Evolutionary conservation across 2,888 invertebrate species (phyloP).

Genomic region (Hylaea fasciaria): DNA sequence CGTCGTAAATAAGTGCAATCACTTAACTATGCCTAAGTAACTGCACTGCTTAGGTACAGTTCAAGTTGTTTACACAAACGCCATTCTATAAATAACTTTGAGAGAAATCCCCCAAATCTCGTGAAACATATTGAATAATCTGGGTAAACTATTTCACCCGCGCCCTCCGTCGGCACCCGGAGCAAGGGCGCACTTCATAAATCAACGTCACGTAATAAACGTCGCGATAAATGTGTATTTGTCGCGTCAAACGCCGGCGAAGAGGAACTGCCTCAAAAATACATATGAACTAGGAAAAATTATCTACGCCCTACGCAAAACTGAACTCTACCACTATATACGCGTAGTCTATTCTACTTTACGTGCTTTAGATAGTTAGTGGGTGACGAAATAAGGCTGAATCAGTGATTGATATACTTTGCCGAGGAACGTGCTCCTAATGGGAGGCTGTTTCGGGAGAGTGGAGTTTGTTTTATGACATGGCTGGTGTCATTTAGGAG

Average conservation of each 20-base stretch:
- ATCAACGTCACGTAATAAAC: constrained; percentile 64
- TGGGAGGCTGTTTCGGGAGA: constrained; percentile 34
- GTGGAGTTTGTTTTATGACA: constrained; percentile 13
- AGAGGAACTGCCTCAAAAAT: constrained; percentile 46
- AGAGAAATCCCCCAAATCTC: constrained; percentile 13
- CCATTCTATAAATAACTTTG: constrained; percentile 16
- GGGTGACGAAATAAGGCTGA: constrained; percentile 47
- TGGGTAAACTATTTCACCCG: constrained; percentile 21
- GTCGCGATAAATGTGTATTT: constrained; percentile 65
- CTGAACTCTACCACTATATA: constrained; percentile 4
- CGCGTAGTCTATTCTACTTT: constrained; percentile 3
- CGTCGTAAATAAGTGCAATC: not conserved
- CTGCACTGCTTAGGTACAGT: not conserved
- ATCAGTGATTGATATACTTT: constrained; percentile 51
- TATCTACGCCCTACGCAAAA: constrained; percentile 5
- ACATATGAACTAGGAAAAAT: constrained; percentile 35
- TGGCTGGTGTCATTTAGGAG: constrained; percentile 1
- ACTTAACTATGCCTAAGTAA: not conserved
- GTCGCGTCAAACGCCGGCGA: constrained; percentile 57
- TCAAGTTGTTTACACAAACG: not conserved
- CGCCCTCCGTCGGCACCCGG: constrained; percentile 19
- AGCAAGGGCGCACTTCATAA: constrained; percentile 53
- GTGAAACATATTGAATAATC: constrained; percentile 31
- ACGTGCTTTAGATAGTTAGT: constrained; percentile 32
- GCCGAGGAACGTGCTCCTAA: constrained; percentile 28